Percentiles rank a stretch among this genome's conserved stretches.
phyloP scores from a whole-genome alignment of 2,797 vertebrate genomes.

The Nothura maculosa region DNA sequence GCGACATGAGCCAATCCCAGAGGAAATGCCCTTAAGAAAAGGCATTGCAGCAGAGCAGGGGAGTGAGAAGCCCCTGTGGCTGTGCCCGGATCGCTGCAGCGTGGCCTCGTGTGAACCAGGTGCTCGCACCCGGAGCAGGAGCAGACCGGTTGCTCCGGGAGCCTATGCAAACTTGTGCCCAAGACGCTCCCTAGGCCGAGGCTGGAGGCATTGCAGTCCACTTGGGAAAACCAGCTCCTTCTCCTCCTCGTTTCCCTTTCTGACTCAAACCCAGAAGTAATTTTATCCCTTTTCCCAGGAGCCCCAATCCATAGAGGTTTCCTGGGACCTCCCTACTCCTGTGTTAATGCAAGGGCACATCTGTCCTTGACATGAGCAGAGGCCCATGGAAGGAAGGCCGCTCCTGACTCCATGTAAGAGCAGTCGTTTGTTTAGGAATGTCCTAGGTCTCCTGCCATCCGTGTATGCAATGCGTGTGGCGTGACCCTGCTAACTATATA shows the following conservation, averaged over 20 bases:
- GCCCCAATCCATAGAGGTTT: neutral
- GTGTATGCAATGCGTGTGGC: neutral
- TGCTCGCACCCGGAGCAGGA: neutral
- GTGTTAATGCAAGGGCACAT: neutral
- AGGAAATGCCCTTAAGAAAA: neutral
- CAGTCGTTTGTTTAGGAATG: neutral
- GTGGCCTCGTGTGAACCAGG: fast-evolving
- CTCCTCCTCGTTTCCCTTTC: neutral
- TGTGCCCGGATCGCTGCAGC: neutral
- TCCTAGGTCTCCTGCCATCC: neutral
- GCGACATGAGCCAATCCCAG: fast-evolving
- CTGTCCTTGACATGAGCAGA: neutral
- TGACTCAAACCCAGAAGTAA: neutral
- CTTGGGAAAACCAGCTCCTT: neutral
- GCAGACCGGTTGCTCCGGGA: constrained; percentile 36
- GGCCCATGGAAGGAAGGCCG: neutral
- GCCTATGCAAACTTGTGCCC: constrained; percentile 49
- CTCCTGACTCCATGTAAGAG: neutral
- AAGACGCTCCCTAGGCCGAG: neutral
- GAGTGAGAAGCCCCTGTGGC: neutral
- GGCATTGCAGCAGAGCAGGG: neutral
- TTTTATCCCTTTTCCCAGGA: neutral
- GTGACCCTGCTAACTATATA: neutral
- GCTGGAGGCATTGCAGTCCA: constrained; percentile 14
- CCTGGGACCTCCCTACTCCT: neutral